phyloP scores from a whole-genome alignment of 2,797 vertebrate species.

The Poeciliopsis gracilis region DNA sequence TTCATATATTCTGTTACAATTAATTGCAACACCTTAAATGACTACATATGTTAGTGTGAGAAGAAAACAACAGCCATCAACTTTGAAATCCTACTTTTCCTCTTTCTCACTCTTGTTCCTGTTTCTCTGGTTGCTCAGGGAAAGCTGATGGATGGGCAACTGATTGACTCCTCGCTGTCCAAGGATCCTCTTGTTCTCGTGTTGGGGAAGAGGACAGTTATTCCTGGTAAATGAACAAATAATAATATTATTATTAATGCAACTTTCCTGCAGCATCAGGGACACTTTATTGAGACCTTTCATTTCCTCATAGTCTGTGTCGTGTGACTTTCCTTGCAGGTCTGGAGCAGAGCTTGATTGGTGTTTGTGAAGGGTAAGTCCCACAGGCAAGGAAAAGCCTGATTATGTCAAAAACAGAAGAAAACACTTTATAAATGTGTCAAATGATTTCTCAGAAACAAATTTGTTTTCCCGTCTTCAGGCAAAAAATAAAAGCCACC shows the following conservation, averaged over 20 bases:
- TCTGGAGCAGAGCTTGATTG: slow-evolving; percentile 92
- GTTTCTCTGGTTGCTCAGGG: slow-evolving; percentile 79
- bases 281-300: background rate
- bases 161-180: slow-evolving; percentile 92
- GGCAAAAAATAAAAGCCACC: slow-evolving; percentile 93
- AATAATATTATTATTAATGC: background rate
- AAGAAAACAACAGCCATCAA: background rate
- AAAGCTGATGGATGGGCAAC: slow-evolving; percentile 89
- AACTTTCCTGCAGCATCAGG: background rate
- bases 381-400: slow-evolving; percentile 6
- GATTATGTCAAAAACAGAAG: background rate
- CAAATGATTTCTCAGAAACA: background rate
- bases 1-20: background rate
- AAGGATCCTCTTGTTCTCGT: slow-evolving; percentile 94
- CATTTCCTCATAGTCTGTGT: background rate
- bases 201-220: slow-evolving; percentile 94
- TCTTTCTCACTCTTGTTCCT: background rate
- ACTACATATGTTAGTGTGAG: background rate
- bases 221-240: slow-evolving; percentile 81
- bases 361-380: slow-evolving; percentile 94
- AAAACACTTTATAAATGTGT: background rate
- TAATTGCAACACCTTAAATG: background rate
- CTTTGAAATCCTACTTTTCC: background rate
- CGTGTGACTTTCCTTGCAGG: slow-evolving; percentile 75
- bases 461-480: slow-evolving; percentile 52